Evolutionary conservation across 1,140 invertebrate genomes (phyloP).

Genomic region (Nylanderia fulva): DNA sequence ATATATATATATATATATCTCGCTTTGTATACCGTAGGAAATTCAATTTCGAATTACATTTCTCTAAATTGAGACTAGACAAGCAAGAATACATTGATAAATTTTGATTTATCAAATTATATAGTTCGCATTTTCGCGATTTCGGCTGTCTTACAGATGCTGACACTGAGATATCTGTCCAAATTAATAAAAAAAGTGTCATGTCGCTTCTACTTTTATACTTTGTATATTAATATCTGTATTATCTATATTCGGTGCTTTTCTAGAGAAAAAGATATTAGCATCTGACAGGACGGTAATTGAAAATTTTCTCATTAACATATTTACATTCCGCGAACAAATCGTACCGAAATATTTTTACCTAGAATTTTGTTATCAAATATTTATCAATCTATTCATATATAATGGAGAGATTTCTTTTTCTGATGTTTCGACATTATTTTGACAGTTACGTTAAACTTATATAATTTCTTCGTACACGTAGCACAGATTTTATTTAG

Average conservation of each 20-base stretch:
- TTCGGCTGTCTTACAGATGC: background rate
- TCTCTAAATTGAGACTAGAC: background rate
- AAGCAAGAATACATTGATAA: background rate
- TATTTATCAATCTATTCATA: background rate
- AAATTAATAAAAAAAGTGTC: background rate
- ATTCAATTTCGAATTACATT: background rate
- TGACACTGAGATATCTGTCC: background rate
- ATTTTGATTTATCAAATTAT: background rate
- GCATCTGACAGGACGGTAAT: constrained; percentile 28
- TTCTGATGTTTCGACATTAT: constrained; percentile 12
- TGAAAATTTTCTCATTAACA: constrained; percentile 51
- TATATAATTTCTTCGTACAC: constrained; percentile 24
- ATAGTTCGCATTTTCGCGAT: background rate
- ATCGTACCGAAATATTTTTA: constrained; percentile 35
- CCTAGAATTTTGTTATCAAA: constrained; percentile 48
- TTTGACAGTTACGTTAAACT: background rate
- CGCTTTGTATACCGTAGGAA: background rate
- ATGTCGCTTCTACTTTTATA: background rate
- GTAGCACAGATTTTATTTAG: background rate
- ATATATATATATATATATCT: no score
- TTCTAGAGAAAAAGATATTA: background rate
- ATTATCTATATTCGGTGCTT: background rate
- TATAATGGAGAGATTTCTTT: constrained; percentile 3
- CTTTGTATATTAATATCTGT: background rate
- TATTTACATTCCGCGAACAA: background rate